Conservation (phyloP, 2,888 invertebrate genomes). For the Xestobium rufovillosum region DNA sequence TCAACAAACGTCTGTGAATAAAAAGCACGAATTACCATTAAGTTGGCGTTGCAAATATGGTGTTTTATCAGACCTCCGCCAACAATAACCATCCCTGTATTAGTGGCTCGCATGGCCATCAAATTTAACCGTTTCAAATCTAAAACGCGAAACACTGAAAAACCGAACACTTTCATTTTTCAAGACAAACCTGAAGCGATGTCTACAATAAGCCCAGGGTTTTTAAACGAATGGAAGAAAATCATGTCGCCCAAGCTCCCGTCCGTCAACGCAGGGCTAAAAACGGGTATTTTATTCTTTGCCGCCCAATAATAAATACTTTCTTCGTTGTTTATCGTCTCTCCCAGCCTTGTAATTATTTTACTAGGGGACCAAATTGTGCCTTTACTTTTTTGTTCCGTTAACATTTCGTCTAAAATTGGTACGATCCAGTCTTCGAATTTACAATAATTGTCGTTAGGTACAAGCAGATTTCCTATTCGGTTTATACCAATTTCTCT, state of each 20-base stretch:
- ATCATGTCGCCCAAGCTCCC: constrained; percentile 98
- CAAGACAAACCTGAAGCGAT: constrained; percentile 79
- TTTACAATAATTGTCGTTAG: constrained; percentile 95
- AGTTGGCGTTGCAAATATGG: constrained; percentile 98
- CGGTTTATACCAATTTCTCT: constrained; percentile 80
- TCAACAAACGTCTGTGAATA: no score
- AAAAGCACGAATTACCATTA: constrained; percentile 92
- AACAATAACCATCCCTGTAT: constrained; percentile 94
- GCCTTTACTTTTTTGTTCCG: constrained; percentile 71
- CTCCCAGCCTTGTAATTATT: constrained; percentile 75
- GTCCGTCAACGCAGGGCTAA: constrained; percentile 95
- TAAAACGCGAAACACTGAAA: constrained; percentile 38
- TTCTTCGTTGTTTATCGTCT: constrained; percentile 79
- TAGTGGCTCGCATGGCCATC: constrained; percentile 86
- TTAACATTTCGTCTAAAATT: constrained; percentile 79
- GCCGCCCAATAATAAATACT: constrained; percentile 98
- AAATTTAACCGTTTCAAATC: constrained; percentile 86
- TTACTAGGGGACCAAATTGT: constrained; percentile 88
- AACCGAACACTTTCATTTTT: no score
- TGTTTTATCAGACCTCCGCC: constrained; percentile 98
- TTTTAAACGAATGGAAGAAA: constrained; percentile 93
- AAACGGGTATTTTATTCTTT: constrained; percentile 94
- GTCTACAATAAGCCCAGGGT: constrained; percentile 88
- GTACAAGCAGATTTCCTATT: constrained; percentile 87
- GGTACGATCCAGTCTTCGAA: constrained; percentile 99